Evolutionary conservation across 2,797 vertebrate genomes (phyloP), one percentile per base, ranked within the genome.

Genomic region (Brachymystax lenok): DNA sequence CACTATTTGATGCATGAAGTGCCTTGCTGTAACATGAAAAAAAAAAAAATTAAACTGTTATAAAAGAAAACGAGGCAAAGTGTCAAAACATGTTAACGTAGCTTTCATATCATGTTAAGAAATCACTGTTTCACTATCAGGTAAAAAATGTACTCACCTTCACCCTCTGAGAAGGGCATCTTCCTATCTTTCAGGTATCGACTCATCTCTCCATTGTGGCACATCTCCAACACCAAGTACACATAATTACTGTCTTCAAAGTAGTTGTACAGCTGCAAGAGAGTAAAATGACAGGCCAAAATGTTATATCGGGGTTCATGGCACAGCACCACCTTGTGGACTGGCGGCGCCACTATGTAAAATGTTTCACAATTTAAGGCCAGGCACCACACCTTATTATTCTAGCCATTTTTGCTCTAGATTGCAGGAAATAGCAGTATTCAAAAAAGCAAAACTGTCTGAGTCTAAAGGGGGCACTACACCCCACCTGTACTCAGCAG

Each of bases 171-270:
- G 86, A 99, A 99, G 14, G 93, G 89, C 71, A 92, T 94, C 87
- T 93, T 95, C 82, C 92, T 93, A 77, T 97, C 97, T 91, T 98
- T 99, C 76, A 99, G 93, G 80, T 95, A 98, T 69, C 97, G 95
- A 91, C 96, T 98, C 97, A 99, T 97, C 90, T 99, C 98, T 79
- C 98, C 98, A 69, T 98, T 98, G 86, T 99, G 97, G 85, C 98
- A 99, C 96, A 99, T 98, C 90, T 99, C 98, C 82, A 99, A 89
- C 83, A 99, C 97, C 91, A 99, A 90, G 83, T 99, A 99, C 2
- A 99, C 98, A 1, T 99, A 99, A 91, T 99, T 99, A 89, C 93
- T 97, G 88, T 99, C 98, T 92, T 99, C 98, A 95, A 99, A 99
- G 88, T 98, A 99, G 86, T 97, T 99, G 88, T 98, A 99, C 64